phyloP scores from a whole-genome alignment of 2,888 invertebrate genomes.

The Lasioglossum zephyrum region DNA sequence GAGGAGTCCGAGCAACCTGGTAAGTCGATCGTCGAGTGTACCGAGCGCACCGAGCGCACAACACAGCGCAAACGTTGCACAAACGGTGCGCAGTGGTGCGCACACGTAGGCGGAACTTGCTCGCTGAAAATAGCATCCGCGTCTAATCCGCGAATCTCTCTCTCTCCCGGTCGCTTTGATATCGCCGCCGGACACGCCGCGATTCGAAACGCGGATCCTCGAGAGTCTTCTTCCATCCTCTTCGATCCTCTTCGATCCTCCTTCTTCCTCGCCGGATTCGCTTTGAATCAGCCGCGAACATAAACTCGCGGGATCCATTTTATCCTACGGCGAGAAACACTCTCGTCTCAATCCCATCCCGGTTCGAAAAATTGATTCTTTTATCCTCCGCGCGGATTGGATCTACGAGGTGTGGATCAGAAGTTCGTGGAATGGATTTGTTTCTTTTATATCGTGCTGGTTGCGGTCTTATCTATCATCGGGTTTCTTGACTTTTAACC shows the following conservation, averaged over 20 bases:
- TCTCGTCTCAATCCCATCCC: slow-evolving; percentile 1
- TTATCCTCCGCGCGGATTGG: neutral
- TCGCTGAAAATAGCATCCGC: slow-evolving; percentile 41
- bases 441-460: neutral
- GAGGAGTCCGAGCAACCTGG: slow-evolving; percentile 89
- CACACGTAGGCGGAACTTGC: slow-evolving; percentile 48
- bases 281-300: slow-evolving; percentile 27
- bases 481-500: neutral
- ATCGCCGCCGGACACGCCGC: neutral
- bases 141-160: slow-evolving; percentile 37
- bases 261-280: neutral
- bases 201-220: slow-evolving; percentile 5
- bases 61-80: neutral
- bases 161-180: slow-evolving; percentile 23
- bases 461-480: neutral
- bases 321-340: neutral
- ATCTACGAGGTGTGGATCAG: neutral
- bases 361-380: neutral
- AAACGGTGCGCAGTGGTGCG: neutral
- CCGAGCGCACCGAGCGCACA: neutral
- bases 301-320: neutral
- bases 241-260: neutral
- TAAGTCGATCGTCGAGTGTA: slow-evolving; percentile 83
- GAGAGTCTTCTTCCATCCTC: neutral
- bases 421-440: neutral